A percentile compares a stretch with the other conserved stretches of the same genome.
phyloP scores from a whole-genome alignment of 2,113 vertebrate species.

The Eolophus roseicapilla region DNA sequence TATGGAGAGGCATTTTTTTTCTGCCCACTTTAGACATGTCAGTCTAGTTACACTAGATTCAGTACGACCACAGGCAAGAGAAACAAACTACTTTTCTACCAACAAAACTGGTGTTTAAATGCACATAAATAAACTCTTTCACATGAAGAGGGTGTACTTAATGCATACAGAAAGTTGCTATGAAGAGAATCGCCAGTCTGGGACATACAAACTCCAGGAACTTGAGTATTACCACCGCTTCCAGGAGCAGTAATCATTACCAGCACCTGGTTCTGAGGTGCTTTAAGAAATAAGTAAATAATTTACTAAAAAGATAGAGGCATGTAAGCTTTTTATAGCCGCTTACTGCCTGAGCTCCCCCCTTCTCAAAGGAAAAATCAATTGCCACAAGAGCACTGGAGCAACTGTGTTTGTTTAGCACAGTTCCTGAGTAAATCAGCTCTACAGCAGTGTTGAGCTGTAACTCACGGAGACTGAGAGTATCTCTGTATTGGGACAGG shows the following conservation, averaged over 20 bases:
- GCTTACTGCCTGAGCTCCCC: background rate
- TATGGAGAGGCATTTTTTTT: background rate
- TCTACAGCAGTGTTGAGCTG: rapidly evolving
- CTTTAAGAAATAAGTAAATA: background rate
- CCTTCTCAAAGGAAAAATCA: background rate
- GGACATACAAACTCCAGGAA: background rate
- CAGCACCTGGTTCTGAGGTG: background rate
- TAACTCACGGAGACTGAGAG: background rate
- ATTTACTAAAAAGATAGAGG: background rate
- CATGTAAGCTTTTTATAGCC: background rate
- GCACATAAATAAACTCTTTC: background rate
- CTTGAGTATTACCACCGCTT: background rate
- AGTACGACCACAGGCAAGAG: background rate
- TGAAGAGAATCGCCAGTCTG: background rate
- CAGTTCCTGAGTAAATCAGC: background rate
- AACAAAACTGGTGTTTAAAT: background rate
- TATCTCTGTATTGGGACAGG: background rate
- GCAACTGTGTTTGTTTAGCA: background rate
- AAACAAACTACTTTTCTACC: background rate
- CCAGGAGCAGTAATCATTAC: background rate
- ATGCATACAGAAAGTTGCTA: background rate
- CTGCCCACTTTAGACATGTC: background rate
- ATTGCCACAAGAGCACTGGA: background rate
- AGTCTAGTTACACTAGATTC: background rate
- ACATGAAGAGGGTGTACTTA: rapidly evolving